Conservation (phyloP, 2,797 vertebrate species). For the Phaenicophaeus curvirostris region DNA sequence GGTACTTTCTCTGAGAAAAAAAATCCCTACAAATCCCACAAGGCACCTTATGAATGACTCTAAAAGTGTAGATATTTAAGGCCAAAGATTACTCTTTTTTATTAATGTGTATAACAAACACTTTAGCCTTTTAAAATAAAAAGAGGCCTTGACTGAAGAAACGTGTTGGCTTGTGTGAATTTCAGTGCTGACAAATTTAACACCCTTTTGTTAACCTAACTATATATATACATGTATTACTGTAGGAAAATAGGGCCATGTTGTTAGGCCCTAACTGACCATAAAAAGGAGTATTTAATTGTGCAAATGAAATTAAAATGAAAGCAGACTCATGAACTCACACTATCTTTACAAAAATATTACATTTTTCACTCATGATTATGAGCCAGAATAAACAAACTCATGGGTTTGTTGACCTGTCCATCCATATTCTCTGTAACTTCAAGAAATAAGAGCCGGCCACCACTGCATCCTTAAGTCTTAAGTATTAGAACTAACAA, state of each 20-base stretch:
- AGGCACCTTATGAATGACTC: neutral
- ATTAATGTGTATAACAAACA: neutral
- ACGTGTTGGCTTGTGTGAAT: neutral
- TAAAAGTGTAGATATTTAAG: neutral
- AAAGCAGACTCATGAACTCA: neutral
- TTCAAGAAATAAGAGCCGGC: neutral
- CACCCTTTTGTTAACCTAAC: neutral
- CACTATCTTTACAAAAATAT: neutral
- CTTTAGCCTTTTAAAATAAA: neutral
- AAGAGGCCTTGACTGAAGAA: neutral
- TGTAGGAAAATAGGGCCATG: neutral
- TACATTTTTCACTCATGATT: neutral
- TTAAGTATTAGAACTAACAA: neutral
- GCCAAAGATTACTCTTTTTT: neutral
- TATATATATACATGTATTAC: neutral
- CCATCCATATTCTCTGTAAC: neutral
- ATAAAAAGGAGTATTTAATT: neutral
- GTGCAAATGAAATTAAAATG: neutral
- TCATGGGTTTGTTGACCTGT: neutral
- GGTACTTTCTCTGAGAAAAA: neutral
- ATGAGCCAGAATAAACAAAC: neutral
- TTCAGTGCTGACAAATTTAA: neutral
- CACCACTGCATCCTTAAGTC: neutral
- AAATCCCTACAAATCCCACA: neutral
- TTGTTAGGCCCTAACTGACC: neutral